Base-by-base conservation (phyloP, 1,140 invertebrate genomes). In the Chelonus insularis region DNA sequence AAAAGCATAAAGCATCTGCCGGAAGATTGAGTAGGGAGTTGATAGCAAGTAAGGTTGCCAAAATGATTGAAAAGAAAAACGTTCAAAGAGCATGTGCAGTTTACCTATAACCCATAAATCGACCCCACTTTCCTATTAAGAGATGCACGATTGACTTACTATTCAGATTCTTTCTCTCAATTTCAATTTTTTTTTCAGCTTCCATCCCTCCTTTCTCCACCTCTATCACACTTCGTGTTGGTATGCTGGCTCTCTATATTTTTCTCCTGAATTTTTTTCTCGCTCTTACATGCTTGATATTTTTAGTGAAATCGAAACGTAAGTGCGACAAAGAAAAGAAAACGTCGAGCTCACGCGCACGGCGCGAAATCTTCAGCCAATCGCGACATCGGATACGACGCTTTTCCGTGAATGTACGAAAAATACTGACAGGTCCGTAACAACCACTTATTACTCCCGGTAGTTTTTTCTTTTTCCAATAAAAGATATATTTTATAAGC, bases 21-120 rank as follows among this genome's bases (percentile, higher is more conserved):
- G 71, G 72, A 75, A 62, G 68, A 74, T 67, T 68, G 72, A 74
- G 23, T 57, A 57, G 16, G 67, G 60, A 58, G 67, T 65, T 29
- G 25, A 29, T 29, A 7, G 25, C 3, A 63, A 69, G 70, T 70
- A 66, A 64, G 62, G 39, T 37, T 60, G 37, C 1, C 57, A 65
- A 52, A 60, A 57, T 65, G 60, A 70, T 56, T 60, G 55, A 63
- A 61, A 63, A 48, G 66, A 62, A 65, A 60, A 55, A 60, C 56
- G 55, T 34, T 41, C 39, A 52, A 51, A 20, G 50, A 52, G 55
- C 45, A 60, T 64, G 59, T 58, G 66, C 50, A 76, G 72, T 77
- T 78, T 78, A 74, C 75, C 74, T 77, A 78, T 76, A 77, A 77
- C 76, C 74, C 75, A 79, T 79, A 77, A 79, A 79, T 79, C 74